Evolutionary conservation across 2,888 invertebrate genomes (phyloP).

Genomic region (Boloria selene): DNA sequence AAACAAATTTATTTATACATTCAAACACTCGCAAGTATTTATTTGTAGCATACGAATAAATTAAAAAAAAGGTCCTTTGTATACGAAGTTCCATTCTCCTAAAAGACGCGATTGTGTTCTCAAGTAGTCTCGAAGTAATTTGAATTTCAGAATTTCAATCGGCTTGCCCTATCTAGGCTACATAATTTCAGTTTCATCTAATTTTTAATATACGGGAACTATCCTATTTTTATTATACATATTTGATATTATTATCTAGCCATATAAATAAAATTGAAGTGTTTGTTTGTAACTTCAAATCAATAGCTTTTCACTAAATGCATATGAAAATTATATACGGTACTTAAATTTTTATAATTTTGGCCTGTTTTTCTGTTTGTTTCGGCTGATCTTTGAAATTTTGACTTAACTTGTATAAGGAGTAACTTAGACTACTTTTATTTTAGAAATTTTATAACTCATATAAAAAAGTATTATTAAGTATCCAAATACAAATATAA

Average conservation of each 20-base stretch:
- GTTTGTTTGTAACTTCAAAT: not conserved
- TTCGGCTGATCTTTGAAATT: no score
- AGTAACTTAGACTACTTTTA: no score
- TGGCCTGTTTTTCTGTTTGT: no score
- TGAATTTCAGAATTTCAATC: constrained; percentile 75
- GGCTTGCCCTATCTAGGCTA: constrained; percentile 50
- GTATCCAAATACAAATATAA: no score
- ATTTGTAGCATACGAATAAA: constrained; percentile 44
- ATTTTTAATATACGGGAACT: constrained; percentile 36
- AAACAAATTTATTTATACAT: constrained; percentile 37
- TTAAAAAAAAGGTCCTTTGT: constrained; percentile 62
- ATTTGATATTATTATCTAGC: not conserved
- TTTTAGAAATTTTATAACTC: no score
- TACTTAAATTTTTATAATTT: no score
- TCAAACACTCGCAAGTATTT: constrained; percentile 36
- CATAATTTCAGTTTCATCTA: constrained; percentile 47
- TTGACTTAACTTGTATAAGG: no score
- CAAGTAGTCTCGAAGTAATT: constrained; percentile 70
- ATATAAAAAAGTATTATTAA: no score
- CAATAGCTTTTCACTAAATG: not conserved
- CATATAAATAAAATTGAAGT: not conserved
- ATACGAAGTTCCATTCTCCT: constrained; percentile 62
- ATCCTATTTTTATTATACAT: not conserved
- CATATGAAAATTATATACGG: no score
- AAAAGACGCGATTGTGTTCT: constrained; percentile 65